Conservation (phyloP, 1,140 invertebrate genomes). For the Ceratosolen solmsi region DNA sequence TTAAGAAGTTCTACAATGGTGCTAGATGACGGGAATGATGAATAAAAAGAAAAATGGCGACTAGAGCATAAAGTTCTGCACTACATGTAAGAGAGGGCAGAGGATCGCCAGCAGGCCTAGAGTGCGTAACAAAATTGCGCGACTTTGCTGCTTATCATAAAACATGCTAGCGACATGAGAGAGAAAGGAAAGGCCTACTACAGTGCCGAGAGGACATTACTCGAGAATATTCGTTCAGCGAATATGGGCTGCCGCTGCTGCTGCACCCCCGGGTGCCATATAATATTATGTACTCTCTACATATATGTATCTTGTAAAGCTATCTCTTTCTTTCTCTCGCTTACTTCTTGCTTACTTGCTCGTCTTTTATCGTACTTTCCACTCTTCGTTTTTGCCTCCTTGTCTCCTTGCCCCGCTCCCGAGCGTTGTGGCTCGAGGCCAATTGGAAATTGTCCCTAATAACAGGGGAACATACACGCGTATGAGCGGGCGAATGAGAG, state of each 20-base stretch:
- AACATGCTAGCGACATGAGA: conserved; percentile 65
- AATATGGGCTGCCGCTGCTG: conserved; percentile 31
- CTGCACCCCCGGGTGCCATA: conserved; percentile 58
- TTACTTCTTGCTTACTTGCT: conserved; percentile 15
- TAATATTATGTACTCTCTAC: conserved; percentile 58
- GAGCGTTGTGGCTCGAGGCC: conserved; percentile 62
- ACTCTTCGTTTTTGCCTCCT: neutral
- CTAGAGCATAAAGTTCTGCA: conserved; percentile 1
- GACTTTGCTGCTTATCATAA: conserved; percentile 71
- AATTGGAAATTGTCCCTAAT: conserved; percentile 74
- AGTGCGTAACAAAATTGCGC: conserved; percentile 22
- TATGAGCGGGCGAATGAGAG: neutral
- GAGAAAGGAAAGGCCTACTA: neutral
- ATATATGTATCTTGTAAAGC: conserved; percentile 45
- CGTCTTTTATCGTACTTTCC: neutral
- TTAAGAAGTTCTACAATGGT: neutral
- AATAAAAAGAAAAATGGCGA: neutral
- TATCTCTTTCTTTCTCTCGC: conserved; percentile 34
- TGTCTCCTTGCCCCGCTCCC: neutral
- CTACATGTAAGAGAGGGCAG: neutral
- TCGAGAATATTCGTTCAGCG: conserved; percentile 37
- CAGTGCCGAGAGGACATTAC: conserved; percentile 54
- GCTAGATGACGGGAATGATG: neutral
- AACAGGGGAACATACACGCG: neutral
- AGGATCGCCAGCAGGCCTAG: neutral